Base-by-base conservation (phyloP, 2,888 invertebrate species). In the Trypoxylon attenuatum region DNA sequence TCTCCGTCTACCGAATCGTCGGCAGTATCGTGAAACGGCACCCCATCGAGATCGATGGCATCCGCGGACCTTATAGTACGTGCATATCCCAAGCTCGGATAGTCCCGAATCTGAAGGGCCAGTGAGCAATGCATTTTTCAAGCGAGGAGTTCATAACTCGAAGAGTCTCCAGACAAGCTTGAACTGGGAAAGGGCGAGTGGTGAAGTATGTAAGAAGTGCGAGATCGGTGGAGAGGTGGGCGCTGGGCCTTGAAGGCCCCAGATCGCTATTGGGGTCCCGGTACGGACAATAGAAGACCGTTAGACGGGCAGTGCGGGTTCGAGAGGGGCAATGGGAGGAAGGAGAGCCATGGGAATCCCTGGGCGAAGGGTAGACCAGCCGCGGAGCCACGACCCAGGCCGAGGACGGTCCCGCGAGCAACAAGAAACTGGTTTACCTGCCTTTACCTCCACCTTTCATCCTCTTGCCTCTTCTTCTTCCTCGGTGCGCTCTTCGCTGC, bases 401-500 rank as follows among this genome's bases (percentile, higher is more conserved):
- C 53, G 71, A 68, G 50, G 71, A 68, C 49, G 62, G 52, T 64
- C 59, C 50, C 51, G 65, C 29, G 51, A 51, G 52, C 39, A 29
- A 58, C 19, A 49, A 62, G 64, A 70, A 74, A 75, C 74, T 74
- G 75, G 75, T 75, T 75, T 74, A 72, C 70, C 72, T 67, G 74
- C 60, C 33, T 33, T n/a, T n/a, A 13, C 33, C 62, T 67, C 51
- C 43, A 55, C 46, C 62, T 61, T 72, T 71, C 65, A 58, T 61
- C 66, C 43, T 63, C 63, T 49, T 61, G 58, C 59, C 61, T 55
- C 45, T 51, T 67, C 65, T 60, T 46, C 57, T 41, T 13, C n/a
- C 10, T 13, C 8, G 33, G 25, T 10, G 33, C 33, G n/a, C 33
- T 33, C 33, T 33, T 33, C n/a, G 3, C 2, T 33, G n/a, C 13